Conservation (phyloP, 2,113 vertebrate genomes). For the Antechinus stuartii region DNA sequence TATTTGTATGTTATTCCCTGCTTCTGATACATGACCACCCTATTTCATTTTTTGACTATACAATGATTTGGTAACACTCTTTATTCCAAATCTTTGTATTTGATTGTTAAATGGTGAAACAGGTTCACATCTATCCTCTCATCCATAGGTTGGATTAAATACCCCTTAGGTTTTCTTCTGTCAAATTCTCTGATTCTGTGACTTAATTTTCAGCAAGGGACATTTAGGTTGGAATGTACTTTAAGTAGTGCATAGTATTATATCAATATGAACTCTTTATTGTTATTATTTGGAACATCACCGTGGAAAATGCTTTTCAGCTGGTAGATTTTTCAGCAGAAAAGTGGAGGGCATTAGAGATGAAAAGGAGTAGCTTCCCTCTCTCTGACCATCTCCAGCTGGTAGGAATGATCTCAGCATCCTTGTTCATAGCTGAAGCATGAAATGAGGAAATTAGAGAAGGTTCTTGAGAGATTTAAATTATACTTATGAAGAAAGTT, state of each 20-base stretch:
- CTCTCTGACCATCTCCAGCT: neutral
- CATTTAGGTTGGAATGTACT: neutral
- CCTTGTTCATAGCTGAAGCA: neutral
- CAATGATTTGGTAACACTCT: neutral
- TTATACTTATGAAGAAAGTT: neutral
- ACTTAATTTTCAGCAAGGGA: neutral
- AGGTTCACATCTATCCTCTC: neutral
- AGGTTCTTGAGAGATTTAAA: neutral
- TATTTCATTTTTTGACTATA: neutral
- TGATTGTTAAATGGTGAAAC: neutral
- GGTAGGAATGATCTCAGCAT: neutral
- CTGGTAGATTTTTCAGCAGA: neutral
- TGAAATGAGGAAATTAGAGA: neutral
- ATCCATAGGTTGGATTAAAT: neutral
- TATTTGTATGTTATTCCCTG: neutral
- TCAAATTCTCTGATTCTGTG: neutral
- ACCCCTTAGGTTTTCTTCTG: neutral
- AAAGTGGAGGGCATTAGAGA: neutral
- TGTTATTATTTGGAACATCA: neutral
- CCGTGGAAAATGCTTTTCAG: neutral
- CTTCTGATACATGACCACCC: neutral
- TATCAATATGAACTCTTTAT: neutral
- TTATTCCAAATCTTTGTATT: neutral
- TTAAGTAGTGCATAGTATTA: neutral
- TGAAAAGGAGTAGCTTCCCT: neutral